phyloP scores from a whole-genome alignment of 2,888 invertebrate genomes.

The Rapana venosa region DNA sequence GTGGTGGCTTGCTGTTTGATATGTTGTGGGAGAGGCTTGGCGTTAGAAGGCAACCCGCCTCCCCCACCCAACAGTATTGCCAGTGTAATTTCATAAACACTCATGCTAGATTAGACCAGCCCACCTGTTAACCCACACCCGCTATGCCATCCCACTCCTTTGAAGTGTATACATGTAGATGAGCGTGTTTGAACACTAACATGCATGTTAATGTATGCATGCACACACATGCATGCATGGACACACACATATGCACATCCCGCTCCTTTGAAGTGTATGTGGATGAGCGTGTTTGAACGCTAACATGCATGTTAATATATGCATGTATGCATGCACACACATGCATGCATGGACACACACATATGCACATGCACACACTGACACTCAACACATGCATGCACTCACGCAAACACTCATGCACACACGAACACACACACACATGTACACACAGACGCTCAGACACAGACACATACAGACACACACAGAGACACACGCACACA shows the following conservation, averaged over 20 bases:
- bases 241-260: neutral
- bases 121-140: too few species aligned
- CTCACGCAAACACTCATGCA: neutral
- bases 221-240: neutral
- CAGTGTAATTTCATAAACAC: too few species aligned
- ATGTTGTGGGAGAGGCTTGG: neutral
- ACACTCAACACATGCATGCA: neutral
- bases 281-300: neutral
- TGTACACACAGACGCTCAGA: neutral
- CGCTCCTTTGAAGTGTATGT: too few species aligned
- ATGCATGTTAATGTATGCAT: neutral
- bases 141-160: neutral
- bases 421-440: neutral
- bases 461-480: neutral
- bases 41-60: too few species aligned
- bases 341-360: neutral
- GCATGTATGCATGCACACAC: neutral
- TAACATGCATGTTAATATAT: neutral
- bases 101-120: too few species aligned
- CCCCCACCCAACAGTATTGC: too few species aligned
- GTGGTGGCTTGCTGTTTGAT: neutral
- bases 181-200: neutral
- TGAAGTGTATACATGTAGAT: too few species aligned
- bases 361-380: neutral
- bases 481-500: neutral